These are phyloP conservation scores for Callosobruchus maculatus DNA, from an alignment of 2,888 invertebrate species.

Conservation along the genomic window DNA sequence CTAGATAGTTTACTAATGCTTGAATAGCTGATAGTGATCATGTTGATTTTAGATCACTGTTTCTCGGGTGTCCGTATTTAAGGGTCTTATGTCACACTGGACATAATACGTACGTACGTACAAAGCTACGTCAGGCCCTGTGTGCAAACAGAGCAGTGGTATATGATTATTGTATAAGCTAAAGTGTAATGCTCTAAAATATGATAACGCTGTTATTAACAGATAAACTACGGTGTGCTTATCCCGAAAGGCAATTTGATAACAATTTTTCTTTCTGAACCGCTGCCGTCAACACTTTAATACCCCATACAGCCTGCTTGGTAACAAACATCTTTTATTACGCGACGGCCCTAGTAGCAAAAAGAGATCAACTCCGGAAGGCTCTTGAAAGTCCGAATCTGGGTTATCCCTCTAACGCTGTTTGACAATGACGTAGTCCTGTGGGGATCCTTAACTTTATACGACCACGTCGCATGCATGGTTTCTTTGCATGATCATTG, in stretches of 20 bases:
- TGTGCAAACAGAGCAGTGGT: too few relatives aligned
- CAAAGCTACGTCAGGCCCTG: too few relatives aligned
- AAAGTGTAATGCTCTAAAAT: too few relatives aligned
- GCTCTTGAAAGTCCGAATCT: not conserved
- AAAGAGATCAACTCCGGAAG: not conserved
- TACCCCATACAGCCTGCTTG: not conserved
- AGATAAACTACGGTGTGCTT: not conserved
- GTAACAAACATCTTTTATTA: not conserved
- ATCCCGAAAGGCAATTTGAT: not conserved
- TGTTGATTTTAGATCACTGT: too few relatives aligned
- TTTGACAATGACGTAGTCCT: not conserved
- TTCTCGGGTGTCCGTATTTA: too few relatives aligned
- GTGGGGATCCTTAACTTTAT: not conserved
- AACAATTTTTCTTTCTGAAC: not conserved
- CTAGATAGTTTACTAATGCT: too few relatives aligned
- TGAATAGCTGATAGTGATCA: too few relatives aligned
- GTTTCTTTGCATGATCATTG: too few relatives aligned
- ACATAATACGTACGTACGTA: too few relatives aligned
- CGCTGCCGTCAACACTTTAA: not conserved
- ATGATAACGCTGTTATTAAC: too few relatives aligned
- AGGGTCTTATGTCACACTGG: too few relatives aligned
- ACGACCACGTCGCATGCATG: not conserved
- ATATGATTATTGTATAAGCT: too few relatives aligned
- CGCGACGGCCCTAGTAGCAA: not conserved
- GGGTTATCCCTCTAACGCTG: not conserved